phyloP scores from a whole-genome alignment of 2,113 vertebrate genomes.

The Herpetotheres cachinnans region DNA sequence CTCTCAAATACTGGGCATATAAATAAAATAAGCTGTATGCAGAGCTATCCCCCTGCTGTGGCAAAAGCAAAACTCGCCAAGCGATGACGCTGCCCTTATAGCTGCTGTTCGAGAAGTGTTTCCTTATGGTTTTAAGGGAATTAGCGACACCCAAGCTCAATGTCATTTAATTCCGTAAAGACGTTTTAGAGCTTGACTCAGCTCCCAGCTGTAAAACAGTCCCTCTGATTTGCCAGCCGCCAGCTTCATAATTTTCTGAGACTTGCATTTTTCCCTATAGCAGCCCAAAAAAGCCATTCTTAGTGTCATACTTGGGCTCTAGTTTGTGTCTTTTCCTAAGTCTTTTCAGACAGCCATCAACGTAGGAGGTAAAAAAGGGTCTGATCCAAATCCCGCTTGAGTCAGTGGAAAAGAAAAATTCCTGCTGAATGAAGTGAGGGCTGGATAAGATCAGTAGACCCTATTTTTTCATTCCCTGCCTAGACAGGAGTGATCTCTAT shows the following conservation, averaged over 20 bases:
- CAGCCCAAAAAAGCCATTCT: slow-evolving; percentile 14
- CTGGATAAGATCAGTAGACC: slow-evolving; percentile 5
- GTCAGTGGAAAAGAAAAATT: slow-evolving; percentile 52
- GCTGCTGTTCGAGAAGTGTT: background rate
- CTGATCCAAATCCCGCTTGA: slow-evolving; percentile 5
- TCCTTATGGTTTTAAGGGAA: slow-evolving; percentile 19
- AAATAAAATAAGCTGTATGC: background rate
- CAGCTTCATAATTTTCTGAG: background rate
- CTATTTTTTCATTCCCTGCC: slow-evolving; percentile 5
- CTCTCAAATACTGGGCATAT: background rate
- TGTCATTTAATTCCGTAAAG: background rate
- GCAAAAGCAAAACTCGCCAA: background rate
- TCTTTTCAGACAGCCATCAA: slow-evolving; percentile 24
- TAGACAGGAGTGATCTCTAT: slow-evolving; percentile 1
- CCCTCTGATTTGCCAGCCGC: background rate
- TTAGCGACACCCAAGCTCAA: background rate
- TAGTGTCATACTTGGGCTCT: slow-evolving; percentile 1
- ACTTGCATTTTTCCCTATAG: background rate
- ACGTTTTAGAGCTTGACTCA: background rate
- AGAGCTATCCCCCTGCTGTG: background rate
- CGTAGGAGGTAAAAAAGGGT: background rate
- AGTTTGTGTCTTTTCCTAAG: background rate
- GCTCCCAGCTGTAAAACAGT: background rate
- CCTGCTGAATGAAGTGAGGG: slow-evolving; percentile 25
- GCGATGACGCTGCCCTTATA: background rate